Percentiles rank a stretch among this genome's conserved stretches.
Conservation (phyloP, 2,113 vertebrate species). For the Nymphicus hollandicus region DNA sequence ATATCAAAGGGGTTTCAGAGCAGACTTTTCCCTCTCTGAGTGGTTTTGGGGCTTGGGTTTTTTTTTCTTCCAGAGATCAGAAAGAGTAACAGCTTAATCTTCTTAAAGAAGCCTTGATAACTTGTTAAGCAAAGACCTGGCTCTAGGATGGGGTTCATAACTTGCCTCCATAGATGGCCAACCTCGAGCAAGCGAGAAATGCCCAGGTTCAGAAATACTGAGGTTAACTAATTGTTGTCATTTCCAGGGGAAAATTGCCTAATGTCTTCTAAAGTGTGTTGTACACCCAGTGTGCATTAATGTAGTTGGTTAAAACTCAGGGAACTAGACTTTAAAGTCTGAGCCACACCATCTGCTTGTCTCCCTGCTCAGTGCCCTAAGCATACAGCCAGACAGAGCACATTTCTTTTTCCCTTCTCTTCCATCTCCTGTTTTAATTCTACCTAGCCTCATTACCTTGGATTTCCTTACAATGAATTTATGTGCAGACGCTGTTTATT, state of each 20-base stretch:
- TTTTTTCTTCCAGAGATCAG: not conserved
- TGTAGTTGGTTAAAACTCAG: not conserved
- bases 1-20: slow-evolving; percentile 28
- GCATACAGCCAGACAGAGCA: slow-evolving; percentile 25
- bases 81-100: not conserved
- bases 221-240: not conserved
- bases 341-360: slow-evolving; percentile 41
- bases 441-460: slow-evolving; percentile 3
- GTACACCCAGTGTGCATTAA: not conserved
- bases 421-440: not conserved
- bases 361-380: slow-evolving; percentile 8
- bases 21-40: not conserved
- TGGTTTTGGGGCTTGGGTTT: not conserved
- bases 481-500: not conserved
- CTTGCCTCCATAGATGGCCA: not conserved
- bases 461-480: slow-evolving; percentile 20
- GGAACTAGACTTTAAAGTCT: slow-evolving; percentile 6
- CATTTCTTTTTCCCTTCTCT: not conserved
- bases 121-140: not conserved
- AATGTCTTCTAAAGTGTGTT: not conserved
- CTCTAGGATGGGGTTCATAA: not conserved
- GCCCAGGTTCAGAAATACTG: not conserved
- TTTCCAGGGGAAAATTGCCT: not conserved
- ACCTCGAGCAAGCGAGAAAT: not conserved
- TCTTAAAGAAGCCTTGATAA: not conserved